Evolutionary conservation across 2,113 vertebrate genomes (phyloP), one percentile per base, ranked within the genome.

Genomic region (Otis tarda): DNA sequence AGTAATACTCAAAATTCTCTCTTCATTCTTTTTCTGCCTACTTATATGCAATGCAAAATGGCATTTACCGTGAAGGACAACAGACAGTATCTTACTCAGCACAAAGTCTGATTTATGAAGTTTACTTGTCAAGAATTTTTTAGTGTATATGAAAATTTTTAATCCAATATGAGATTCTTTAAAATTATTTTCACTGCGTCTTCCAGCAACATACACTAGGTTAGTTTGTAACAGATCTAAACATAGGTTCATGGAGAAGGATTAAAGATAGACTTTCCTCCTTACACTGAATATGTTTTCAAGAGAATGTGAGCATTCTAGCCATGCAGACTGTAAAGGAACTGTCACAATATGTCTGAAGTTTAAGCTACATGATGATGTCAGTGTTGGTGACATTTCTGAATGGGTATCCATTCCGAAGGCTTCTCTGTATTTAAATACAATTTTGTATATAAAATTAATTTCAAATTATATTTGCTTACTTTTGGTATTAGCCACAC

Each of bases 41-140:
- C 0, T 1, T 80, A 39, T 12, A 2, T 1, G 18, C 12, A 70
- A 61, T 8, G 31, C 15, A 35, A 21, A 45, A 31, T 15, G 25
- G 1, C 7, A n/a, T 56, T 80, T 86, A 5, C 35, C 68, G 14
- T 68, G 33, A 80, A 64, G 50, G 10, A 43, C 37, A 90, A 27
- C 14, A 50, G 12, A 11, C 1, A 28, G 11, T 27, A 47, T 43
- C 25, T 83, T 56, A 35, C 12, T 56, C 4, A 45, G 25, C 22
- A 65, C 12, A 35, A 74, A 45, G 8, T 45, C 20, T 64, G 15
- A 68, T 57, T 19, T 13, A 60, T 20, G 17, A 76, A 56, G 5
- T 55, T 89, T 83, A 63, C 7, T 65, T 60, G 10, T 53, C 12
- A 67, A 57, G 19, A 41, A 1, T 24, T 67, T 87, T 78, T 88